A percentile compares a stretch with the other conserved stretches of the same genome.
These are phyloP conservation scores for Cephus spinipes DNA, from an alignment of 2,888 invertebrate species.

Conservation along the genomic window DNA sequence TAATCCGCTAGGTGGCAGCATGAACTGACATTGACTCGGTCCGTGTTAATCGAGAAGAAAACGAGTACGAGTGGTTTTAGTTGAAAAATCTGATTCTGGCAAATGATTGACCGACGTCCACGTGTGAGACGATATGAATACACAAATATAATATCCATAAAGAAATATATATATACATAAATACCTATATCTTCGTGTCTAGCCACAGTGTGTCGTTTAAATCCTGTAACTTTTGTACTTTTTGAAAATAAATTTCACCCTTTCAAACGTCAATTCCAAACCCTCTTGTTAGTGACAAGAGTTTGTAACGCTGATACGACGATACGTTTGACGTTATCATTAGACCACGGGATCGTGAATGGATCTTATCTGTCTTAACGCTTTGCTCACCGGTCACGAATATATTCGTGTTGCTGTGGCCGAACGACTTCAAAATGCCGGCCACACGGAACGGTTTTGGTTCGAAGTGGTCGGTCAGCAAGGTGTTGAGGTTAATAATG, in stretches of 20 bases:
- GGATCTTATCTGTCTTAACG: not conserved
- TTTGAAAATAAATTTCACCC: constrained; percentile 44
- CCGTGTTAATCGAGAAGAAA: constrained; percentile 44
- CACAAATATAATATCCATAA: not conserved
- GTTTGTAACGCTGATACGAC: not conserved
- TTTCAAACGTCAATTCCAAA: constrained; percentile 21
- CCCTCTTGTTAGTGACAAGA: not conserved
- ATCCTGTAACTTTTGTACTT: constrained; percentile 48
- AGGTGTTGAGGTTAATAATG: not conserved
- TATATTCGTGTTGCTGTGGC: too few relatives aligned
- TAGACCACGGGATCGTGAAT: not conserved
- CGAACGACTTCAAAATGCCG: too few relatives aligned
- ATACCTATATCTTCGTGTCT: constrained; percentile 23
- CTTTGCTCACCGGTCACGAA: too few relatives aligned
- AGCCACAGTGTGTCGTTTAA: constrained; percentile 26
- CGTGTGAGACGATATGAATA: not conserved
- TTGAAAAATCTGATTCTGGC: constrained; percentile 26
- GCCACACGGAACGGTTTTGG: too few relatives aligned
- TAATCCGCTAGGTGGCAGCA: constrained; percentile 54
- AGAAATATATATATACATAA: not conserved
- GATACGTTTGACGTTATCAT: not conserved
- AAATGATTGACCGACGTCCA: not conserved
- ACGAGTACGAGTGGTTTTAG: constrained; percentile 24
- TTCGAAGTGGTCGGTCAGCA: too few relatives aligned
- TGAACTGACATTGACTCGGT: constrained; percentile 51